These are phyloP conservation scores for Aphaenogaster rudis DNA, from an alignment of 1,140 invertebrate species.

Conservation along the genomic window DNA sequence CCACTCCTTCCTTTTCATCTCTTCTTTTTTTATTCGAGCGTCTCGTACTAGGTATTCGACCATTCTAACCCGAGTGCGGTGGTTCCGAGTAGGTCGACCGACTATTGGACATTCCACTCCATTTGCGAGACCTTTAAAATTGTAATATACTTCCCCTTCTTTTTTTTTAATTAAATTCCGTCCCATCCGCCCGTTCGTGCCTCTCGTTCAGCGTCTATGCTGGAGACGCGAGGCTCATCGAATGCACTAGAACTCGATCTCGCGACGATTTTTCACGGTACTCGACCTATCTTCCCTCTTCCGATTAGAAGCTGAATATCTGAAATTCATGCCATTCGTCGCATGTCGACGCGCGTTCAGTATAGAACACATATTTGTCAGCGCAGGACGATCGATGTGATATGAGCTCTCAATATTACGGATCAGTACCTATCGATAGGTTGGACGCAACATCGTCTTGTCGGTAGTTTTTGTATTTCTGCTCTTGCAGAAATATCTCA, in stretches of 20 bases:
- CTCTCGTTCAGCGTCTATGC: conserved; percentile 41
- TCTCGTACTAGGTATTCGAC: conserved; percentile 63
- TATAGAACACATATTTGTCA: conserved; percentile 49
- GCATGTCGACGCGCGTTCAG: conserved; percentile 28
- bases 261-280: conserved; percentile 25
- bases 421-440: conserved; percentile 51
- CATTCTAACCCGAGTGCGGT: conserved; percentile 60
- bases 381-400: conserved; percentile 37
- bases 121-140: conserved; percentile 74
- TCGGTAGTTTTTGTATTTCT: conserved; percentile 44
- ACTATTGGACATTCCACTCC: conserved; percentile 77
- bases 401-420: conserved; percentile 44
- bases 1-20: conserved; percentile 29
- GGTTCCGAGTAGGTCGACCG: conserved; percentile 63
- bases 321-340: conserved; percentile 49
- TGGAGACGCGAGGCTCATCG: conserved; percentile 28
- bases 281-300: conserved; percentile 7
- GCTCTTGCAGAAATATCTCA: conserved; percentile 43
- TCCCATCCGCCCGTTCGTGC: conserved; percentile 46
- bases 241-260: conserved; percentile 31
- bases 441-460: conserved; percentile 23
- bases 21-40: conserved; percentile 60
- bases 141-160: conserved; percentile 69
- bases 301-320: conserved; percentile 46
- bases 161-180: conserved; percentile 74